Conservation (phyloP, 2,888 invertebrate species). For the Abrostola tripartita region DNA sequence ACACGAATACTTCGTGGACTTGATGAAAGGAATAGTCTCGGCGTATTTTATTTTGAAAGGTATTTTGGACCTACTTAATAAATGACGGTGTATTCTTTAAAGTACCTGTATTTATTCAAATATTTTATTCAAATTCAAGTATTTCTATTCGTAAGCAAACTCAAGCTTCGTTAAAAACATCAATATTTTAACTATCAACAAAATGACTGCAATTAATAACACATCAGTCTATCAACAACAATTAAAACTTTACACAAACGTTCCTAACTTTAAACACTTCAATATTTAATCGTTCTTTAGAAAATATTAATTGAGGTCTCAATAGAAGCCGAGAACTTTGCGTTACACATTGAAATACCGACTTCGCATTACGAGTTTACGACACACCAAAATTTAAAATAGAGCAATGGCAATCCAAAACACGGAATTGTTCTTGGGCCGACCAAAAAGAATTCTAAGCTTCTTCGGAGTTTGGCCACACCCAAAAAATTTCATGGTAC, state of each 20-base stretch:
- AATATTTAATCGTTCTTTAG: conserved; percentile 23
- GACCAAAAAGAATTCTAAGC: conserved; percentile 68
- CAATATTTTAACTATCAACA: conserved; percentile 29
- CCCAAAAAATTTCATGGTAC: conserved; percentile 53
- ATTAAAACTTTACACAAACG: conserved; percentile 44
- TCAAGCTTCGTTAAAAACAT: conserved; percentile 2
- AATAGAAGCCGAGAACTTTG: too few species aligned
- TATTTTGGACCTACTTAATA: too few species aligned
- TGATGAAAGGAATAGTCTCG: too few species aligned
- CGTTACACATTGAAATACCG: neutral
- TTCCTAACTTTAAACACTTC: conserved; percentile 20
- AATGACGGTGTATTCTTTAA: too few species aligned
- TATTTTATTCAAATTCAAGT: too few species aligned
- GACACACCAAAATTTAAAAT: neutral
- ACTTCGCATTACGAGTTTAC: neutral
- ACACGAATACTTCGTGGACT: too few species aligned
- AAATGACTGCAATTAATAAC: conserved; percentile 45
- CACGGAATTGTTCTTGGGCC: conserved; percentile 65
- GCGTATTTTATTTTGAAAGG: too few species aligned
- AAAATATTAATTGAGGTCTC: conserved; percentile 3
- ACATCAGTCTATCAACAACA: conserved; percentile 34
- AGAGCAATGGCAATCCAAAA: conserved; percentile 61
- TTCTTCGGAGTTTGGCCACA: conserved; percentile 74
- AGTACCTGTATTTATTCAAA: too few species aligned
- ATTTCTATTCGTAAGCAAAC: neutral